Base-by-base conservation (phyloP, 2,888 invertebrate genomes). In the Ophioninae sp. region DNA sequence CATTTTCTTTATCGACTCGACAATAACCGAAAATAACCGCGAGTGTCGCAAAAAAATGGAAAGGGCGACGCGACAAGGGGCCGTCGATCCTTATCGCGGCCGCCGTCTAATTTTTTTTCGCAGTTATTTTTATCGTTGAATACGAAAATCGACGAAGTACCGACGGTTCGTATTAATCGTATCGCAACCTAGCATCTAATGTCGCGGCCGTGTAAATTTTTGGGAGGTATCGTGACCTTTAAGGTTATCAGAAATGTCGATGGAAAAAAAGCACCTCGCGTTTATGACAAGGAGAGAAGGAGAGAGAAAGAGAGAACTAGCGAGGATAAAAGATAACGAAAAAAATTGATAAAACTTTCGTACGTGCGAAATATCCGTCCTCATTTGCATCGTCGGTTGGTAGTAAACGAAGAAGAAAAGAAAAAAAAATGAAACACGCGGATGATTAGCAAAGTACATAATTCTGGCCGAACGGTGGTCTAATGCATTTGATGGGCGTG, bases 161-260 rank as follows among this genome's bases (percentile, higher is more conserved):
- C 0, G 20, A 17, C 44, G 72, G 56, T 72, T 56, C 68, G n/a
- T 73, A 61, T 73, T n/a, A 20, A 39, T 81, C 69, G 69, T 83
- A 83, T 83, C 83, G 69, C 59, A 23, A 20, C 39, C 64, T 73
- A 56, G 59, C 64, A 83, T 83, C 81, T 83, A 74, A 74, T 81
- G 80, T 76, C 82, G 82, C 78, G 80, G 77, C 82, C 73, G 57
- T 65, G 61, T 62, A 68, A 82, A 77, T 59, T 59, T 21, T 37
- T 17, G 59, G 59, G 59, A 78, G 74, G 64, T 39, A 13, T 56
- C 67, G 80, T 50, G 50, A 83, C 83, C 83, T 83, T 83, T 65
- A 65, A 50, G 39, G 50, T 83, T 83, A 83, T 83, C 72, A 17
- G 76, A 20, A 62, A 62, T 72, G 23, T 30, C 50, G 41, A 39